Evolutionary conservation across 2,888 invertebrate genomes (phyloP), one percentile per base, ranked within the genome.

Genomic region (Gymnosoma rotundatum): DNA sequence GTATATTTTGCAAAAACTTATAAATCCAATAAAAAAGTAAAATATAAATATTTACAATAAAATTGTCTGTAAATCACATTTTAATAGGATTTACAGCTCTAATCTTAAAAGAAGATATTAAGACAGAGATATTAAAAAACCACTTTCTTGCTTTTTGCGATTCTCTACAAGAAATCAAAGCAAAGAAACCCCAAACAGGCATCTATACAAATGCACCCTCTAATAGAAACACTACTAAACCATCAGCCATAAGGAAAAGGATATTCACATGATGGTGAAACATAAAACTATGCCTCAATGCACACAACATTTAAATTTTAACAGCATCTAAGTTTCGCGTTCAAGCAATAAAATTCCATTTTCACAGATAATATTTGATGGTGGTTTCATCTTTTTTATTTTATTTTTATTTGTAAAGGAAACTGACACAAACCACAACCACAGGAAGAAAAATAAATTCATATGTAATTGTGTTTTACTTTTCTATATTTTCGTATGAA

Each of bases 261-360:
- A 48, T 48, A 48, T 12, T 54, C 18, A 56, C 18, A 12, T 78
- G 54, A 32, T 70, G 78, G 45, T 66, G 21, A 60, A 16, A 72
- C 16, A 61, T 32, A 69, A 45, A 61, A 74, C 45, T 56, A 61
- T 60, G 80, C 80, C 73, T 74, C 74, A 67, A 74, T 80, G 80
- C 70, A 82, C 70, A 66, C 21, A 78, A 32, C 79, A 79, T 83
- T 83, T 75, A 66, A 79, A 75, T 79, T 56, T 79, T 63, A 75
- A 70, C 52, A 66, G 70, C 61, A 75, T 79, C 66, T 76, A 67
- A 66, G 75, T 83, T 76, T 83, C 79, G 83, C 83, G 83, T 66
- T 79, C 66, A 32, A 72, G 75, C 79, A 83, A 83, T 83, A 79
- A 79, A 79, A 83, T 83, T 79, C 79, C 75, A 83, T 83, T 83